Evolutionary conservation across 2,888 invertebrate species (phyloP).

Genomic region (Parnassius apollo): DNA sequence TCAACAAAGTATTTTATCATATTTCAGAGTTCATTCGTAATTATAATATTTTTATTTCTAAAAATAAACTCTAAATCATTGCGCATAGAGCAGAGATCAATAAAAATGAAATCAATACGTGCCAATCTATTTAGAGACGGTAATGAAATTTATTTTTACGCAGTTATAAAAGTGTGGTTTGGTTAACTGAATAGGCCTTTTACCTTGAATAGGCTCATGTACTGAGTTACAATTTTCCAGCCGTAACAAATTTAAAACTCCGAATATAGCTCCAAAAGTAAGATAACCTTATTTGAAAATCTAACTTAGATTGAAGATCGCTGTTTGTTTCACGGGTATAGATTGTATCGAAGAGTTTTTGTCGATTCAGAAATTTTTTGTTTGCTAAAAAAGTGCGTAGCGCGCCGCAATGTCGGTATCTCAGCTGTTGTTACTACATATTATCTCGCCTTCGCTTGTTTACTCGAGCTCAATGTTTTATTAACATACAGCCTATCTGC

Average conservation of each 20-base stretch:
- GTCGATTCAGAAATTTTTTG: slow-evolving; percentile 28
- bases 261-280: slow-evolving; percentile 46
- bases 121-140: slow-evolving; percentile 55
- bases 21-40: slow-evolving; percentile 6
- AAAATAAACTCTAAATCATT: slow-evolving; percentile 32
- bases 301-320: slow-evolving; percentile 50
- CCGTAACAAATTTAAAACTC: slow-evolving; percentile 52
- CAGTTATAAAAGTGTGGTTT: slow-evolving; percentile 45
- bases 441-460: slow-evolving; percentile 55
- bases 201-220: slow-evolving; percentile 49
- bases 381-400: slow-evolving; percentile 23
- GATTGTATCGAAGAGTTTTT: slow-evolving; percentile 13
- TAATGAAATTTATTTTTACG: slow-evolving; percentile 45
- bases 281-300: slow-evolving; percentile 54
- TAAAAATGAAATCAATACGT: slow-evolving; percentile 38
- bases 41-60: slow-evolving; percentile 10
- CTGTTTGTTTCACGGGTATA: slow-evolving; percentile 34
- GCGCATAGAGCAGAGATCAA: slow-evolving; percentile 42
- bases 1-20: slow-evolving; percentile 18
- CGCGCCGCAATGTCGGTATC: slow-evolving; percentile 34
- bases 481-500: slow-evolving; percentile 42
- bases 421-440: slow-evolving; percentile 33
- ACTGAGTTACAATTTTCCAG: slow-evolving; percentile 42
- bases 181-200: slow-evolving; percentile 46
- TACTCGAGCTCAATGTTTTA: slow-evolving; percentile 55